Evolutionary conservation across 1,140 invertebrate genomes (phyloP).

Genomic region (Ceratina calcarata): DNA sequence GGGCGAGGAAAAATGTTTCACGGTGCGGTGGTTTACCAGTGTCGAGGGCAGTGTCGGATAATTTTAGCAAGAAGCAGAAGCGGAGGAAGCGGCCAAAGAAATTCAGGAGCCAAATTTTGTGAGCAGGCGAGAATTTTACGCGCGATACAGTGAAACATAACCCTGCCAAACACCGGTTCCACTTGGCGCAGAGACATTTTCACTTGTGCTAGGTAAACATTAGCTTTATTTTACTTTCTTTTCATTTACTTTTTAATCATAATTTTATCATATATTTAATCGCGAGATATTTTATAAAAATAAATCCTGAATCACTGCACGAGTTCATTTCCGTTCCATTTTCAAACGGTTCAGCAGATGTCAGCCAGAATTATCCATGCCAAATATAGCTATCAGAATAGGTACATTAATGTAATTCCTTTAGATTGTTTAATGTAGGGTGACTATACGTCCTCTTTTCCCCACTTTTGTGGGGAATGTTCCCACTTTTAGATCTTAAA

Average conservation of each 20-base stretch:
- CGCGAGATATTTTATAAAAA: not conserved
- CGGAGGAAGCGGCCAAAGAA: conserved; percentile 17
- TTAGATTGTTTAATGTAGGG: no score
- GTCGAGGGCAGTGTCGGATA: conserved; percentile 36
- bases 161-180: not conserved
- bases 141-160: conserved; percentile 17
- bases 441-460: no score
- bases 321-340: not conserved
- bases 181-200: not conserved
- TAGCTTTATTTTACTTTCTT: not conserved
- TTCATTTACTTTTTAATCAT: not conserved
- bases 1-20: conserved; percentile 21
- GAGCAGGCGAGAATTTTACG: conserved; percentile 36
- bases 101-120: conserved; percentile 39
- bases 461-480: no score
- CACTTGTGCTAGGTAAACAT: not conserved
- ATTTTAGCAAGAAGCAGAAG: conserved; percentile 48
- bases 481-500: no score
- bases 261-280: no score
- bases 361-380: conserved; percentile 7
- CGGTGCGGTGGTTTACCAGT: not conserved
- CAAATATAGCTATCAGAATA: not conserved
- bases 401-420: no score
- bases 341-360: conserved; percentile 25
- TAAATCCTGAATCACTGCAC: not conserved